Conservation (phyloP, 2,113 vertebrate genomes). For the Stegastes partitus region DNA sequence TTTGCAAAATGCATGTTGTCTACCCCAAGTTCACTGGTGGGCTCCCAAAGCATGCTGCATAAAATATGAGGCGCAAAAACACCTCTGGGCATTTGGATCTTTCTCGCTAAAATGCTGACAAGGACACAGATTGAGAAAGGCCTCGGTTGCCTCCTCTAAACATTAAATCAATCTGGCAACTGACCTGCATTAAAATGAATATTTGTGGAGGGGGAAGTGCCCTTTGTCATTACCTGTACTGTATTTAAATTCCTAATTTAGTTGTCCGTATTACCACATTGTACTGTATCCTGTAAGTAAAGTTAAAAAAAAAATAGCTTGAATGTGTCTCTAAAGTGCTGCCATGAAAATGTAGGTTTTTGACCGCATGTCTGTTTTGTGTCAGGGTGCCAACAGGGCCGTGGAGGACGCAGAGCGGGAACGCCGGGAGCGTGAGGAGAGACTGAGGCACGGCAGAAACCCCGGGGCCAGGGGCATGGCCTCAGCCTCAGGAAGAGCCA, state of each 20-base stretch:
- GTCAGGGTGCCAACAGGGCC: slow-evolving; percentile 92
- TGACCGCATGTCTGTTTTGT: background rate
- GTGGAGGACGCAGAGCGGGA: slow-evolving; percentile 92
- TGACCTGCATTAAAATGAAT: background rate
- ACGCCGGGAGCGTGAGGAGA: slow-evolving; percentile 91
- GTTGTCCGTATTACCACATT: too few species aligned
- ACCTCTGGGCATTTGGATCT: background rate
- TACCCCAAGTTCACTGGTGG: too few species aligned
- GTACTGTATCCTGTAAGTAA: too few species aligned
- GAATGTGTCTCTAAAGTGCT: too few species aligned
- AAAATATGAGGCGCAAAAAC: background rate
- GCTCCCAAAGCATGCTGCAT: background rate
- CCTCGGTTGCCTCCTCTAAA: background rate
- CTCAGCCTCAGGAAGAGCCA: slow-evolving; percentile 91
- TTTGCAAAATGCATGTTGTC: too few species aligned
- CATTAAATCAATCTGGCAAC: background rate
- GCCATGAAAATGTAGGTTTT: background rate
- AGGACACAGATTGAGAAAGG: background rate
- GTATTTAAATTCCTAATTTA: too few species aligned
- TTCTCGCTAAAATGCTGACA: background rate
- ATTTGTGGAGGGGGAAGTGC: too few species aligned
- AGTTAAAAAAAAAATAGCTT: too few species aligned
- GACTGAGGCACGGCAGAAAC: slow-evolving; percentile 92
- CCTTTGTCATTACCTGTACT: too few species aligned
- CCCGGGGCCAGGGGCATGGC: slow-evolving; percentile 90